A percentile compares a stretch with the other conserved stretches of the same genome.
These are phyloP conservation scores for Acleris cristana DNA, from an alignment of 2,888 invertebrate genomes.

Conservation along the genomic window DNA sequence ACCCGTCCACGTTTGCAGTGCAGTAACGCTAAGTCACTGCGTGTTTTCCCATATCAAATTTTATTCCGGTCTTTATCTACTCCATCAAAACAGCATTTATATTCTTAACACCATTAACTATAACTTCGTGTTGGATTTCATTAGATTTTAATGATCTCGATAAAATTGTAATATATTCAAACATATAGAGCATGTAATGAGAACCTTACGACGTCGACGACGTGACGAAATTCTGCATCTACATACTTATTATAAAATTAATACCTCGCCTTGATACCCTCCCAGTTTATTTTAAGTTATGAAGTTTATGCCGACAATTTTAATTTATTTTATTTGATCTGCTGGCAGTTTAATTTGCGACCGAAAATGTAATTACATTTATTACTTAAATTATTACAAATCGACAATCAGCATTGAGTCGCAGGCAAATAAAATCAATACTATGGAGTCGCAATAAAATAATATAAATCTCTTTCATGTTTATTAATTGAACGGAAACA, in stretches of 20 bases:
- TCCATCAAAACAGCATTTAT: slow-evolving; percentile 29
- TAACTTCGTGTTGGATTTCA: slow-evolving; percentile 45
- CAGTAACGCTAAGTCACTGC: slow-evolving; percentile 8
- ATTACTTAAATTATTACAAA: slow-evolving; percentile 52
- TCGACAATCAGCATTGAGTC: slow-evolving; percentile 34
- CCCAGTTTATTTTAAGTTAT: slow-evolving; percentile 32
- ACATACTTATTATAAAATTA: slow-evolving; percentile 25
- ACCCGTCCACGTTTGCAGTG: slow-evolving; percentile 3
- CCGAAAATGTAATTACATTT: slow-evolving; percentile 56
- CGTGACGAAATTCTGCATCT: slow-evolving; percentile 54
- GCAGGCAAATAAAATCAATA: slow-evolving; percentile 31
- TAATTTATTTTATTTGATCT: slow-evolving; percentile 50
- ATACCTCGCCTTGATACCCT: slow-evolving; percentile 27
- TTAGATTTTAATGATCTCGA: slow-evolving; percentile 59
- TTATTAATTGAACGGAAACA: too few relatives aligned
- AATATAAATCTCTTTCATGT: background rate
- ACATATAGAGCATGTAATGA: slow-evolving; percentile 53
- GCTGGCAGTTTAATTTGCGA: slow-evolving; percentile 58
- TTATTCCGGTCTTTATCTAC: slow-evolving; percentile 26
- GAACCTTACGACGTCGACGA: slow-evolving; percentile 52
- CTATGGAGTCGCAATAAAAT: slow-evolving; percentile 20
- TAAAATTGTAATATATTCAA: slow-evolving; percentile 56
- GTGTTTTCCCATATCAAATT: slow-evolving; percentile 28
- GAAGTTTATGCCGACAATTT: slow-evolving; percentile 39
- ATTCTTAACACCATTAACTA: slow-evolving; percentile 31